These are phyloP conservation scores for Tupiocoris notatus DNA, from an alignment of 2,888 invertebrate species.

Conservation along the genomic window DNA sequence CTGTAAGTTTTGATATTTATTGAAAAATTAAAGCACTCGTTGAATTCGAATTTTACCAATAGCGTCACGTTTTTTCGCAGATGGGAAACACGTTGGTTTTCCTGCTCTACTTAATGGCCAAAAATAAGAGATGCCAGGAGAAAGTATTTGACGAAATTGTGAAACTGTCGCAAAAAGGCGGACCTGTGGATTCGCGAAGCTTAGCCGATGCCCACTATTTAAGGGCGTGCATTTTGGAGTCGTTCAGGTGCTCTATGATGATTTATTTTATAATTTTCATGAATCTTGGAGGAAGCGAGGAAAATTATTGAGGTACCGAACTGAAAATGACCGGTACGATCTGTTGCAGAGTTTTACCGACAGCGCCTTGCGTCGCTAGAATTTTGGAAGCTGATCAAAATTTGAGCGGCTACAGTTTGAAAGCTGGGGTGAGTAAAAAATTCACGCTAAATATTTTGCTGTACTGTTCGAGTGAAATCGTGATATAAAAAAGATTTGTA, in stretches of 20 bases:
- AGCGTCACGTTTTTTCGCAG: slow-evolving; percentile 58
- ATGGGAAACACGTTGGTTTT: slow-evolving; percentile 78
- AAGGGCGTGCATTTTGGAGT: slow-evolving; percentile 75
- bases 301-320: no score
- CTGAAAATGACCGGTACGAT: no score
- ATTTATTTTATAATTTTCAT: no score
- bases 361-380: slow-evolving; percentile 75
- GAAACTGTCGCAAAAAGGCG: slow-evolving; percentile 58
- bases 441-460: no score
- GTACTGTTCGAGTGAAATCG: no score
- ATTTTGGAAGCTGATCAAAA: slow-evolving; percentile 70
- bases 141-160: slow-evolving; percentile 66
- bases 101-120: slow-evolving; percentile 70
- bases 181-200: slow-evolving; percentile 61
- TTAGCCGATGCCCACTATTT: slow-evolving; percentile 69
- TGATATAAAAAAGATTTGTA: no score
- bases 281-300: no score
- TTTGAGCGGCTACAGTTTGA: slow-evolving; percentile 65
- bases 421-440: slow-evolving; percentile 64
- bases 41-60: background rate
- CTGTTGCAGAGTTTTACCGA: slow-evolving; percentile 63
- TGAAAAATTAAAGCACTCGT: no score
- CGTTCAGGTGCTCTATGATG: slow-evolving; percentile 66
- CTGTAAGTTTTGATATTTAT: slow-evolving; percentile 59
- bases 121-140: slow-evolving; percentile 65